phyloP scores from a whole-genome alignment of 1,140 invertebrate genomes.

The Arctopsyche grandis region DNA sequence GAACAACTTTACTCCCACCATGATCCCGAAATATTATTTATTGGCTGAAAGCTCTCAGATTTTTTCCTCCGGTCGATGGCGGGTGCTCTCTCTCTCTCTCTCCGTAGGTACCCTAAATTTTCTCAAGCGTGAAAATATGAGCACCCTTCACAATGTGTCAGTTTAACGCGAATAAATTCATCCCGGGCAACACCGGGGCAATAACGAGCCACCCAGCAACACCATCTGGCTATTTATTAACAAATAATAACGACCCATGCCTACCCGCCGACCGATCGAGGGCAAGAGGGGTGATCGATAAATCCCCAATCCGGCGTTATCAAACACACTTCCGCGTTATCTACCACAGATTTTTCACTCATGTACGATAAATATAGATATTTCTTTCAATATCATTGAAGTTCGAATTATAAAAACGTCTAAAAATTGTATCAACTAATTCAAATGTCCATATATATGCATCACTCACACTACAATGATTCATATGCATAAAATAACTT shows the following conservation, averaged over 20 bases:
- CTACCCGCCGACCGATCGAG: background rate
- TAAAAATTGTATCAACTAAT: no score
- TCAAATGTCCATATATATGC: no score
- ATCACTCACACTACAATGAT: no score
- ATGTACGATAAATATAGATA: no score
- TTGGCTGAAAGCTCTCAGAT: conserved; percentile 8
- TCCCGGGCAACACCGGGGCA: background rate
- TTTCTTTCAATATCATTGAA: no score
- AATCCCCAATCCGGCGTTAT: background rate
- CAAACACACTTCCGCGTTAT: no score
- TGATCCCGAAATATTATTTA: conserved; percentile 14
- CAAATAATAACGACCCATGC: conserved; percentile 23
- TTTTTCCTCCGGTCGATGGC: background rate
- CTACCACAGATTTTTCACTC: no score
- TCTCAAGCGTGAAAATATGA: conserved; percentile 17
- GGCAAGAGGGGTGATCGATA: conserved; percentile 9
- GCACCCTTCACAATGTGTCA: conserved; percentile 15
- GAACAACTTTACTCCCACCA: background rate
- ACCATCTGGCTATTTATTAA: conserved; percentile 43
- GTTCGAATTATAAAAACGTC: no score
- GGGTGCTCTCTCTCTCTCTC: background rate
- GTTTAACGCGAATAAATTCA: conserved; percentile 19
- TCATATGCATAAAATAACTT: no score
- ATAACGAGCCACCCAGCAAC: background rate
- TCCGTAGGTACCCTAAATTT: conserved; percentile 11